Conservation (phyloP, 2,113 vertebrate species). For the Xerus inauris region DNA sequence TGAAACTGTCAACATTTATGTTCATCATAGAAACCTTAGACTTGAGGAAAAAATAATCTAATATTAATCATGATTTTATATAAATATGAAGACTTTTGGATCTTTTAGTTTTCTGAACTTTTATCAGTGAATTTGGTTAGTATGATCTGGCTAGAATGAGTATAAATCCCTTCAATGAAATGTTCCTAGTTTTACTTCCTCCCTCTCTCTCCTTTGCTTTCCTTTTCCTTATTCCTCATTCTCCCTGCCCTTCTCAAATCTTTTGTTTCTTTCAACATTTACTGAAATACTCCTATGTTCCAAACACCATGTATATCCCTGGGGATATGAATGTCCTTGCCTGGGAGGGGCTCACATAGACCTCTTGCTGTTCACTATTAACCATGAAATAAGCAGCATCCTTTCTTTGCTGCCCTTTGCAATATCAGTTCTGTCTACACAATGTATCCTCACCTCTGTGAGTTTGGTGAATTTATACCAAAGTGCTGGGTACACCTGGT, state of each 20-base stretch:
- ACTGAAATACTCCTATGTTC: neutral
- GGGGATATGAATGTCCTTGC: neutral
- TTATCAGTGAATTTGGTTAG: neutral
- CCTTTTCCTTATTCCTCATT: neutral
- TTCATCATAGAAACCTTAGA: slow-evolving; percentile 40
- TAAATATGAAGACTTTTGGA: neutral
- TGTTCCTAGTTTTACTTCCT: neutral
- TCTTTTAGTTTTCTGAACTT: neutral
- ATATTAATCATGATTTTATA: slow-evolving; percentile 48
- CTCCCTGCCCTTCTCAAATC: too few species aligned
- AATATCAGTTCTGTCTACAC: neutral
- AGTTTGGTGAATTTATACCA: neutral
- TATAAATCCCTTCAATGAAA: neutral
- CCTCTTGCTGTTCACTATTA: neutral
- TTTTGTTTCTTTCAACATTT: neutral
- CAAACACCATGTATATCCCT: neutral
- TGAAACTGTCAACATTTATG: slow-evolving; percentile 66
- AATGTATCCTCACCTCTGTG: neutral
- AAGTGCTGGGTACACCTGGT: neutral
- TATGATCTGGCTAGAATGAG: neutral
- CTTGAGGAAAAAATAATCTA: slow-evolving; percentile 40
- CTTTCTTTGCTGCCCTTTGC: neutral
- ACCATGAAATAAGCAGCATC: neutral
- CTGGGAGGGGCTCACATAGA: neutral
- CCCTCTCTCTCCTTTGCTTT: neutral